Base-by-base conservation (phyloP, 2,888 invertebrate genomes). In the Nebria salina region DNA sequence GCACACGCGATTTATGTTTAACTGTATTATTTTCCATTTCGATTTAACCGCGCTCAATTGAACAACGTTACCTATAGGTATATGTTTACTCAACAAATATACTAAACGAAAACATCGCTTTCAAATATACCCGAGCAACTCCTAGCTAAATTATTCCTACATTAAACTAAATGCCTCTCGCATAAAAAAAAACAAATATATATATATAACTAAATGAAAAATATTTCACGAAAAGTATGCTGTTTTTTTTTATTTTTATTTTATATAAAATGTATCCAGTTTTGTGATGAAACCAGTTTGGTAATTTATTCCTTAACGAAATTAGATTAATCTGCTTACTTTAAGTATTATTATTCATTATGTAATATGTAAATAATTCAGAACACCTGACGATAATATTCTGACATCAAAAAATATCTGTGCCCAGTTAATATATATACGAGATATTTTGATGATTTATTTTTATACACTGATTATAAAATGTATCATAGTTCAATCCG, bases 1-100 rank as follows among this genome's bases (percentile, higher is more conserved):
- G 68, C 20, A 11, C 68, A 68, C 68, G 68, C 68, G 20, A 68
- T 68, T 68, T 68, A 2, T 68, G 68, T 68, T 68, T 20, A 15
- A n/a, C 11, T 68, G 20, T 15, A 68, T 11, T 68, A 15, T 26
- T 15, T 15, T 20, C 20, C 20, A 20, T 1, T 20, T 20, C 20
- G 20, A 20, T 20, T 20, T 20, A 20, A 20, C 20, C 20, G 20
- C 20, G 20, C 20, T 20, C 20, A 20, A 20, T 20, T 20, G 20
- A 20, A 20, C 20, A 20, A 20, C 20, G 20, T 20, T 20, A 20
- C 20, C 20, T 20, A 25, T 66, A 13, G 1, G 4, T 66, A n/a
- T 13, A 25, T 66, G 66, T 66, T 15, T 66, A 20, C 7, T 66
- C 1, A 13, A 7, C 25, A 66, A 20, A n/a, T 11, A 66, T 66